phyloP scores from a whole-genome alignment of 2,113 vertebrate genomes.

The Herpailurus yagouaroundi region DNA sequence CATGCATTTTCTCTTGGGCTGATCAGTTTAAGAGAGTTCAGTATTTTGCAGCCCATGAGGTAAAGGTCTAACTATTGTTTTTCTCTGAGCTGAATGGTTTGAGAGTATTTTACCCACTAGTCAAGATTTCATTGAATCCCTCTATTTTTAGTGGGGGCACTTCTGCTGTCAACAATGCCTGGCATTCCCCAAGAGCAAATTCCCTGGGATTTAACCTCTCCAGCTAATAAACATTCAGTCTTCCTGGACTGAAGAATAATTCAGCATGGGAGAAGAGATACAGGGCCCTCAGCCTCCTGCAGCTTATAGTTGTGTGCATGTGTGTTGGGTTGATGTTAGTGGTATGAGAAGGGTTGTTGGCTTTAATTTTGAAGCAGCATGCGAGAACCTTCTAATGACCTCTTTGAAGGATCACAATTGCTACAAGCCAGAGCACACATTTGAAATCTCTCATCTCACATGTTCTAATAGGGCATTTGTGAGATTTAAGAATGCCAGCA shows the following conservation, averaged over 20 bases:
- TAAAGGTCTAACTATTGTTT: not conserved
- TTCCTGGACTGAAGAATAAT: not conserved
- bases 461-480: not conserved
- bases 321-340: not conserved
- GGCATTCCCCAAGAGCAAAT: not conserved
- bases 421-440: not conserved
- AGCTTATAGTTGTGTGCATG: not conserved
- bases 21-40: not conserved
- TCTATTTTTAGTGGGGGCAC: not conserved
- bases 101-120: not conserved
- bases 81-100: conserved; percentile 5
- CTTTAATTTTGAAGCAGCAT: not conserved
- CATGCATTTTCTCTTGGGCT: not conserved
- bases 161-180: not conserved
- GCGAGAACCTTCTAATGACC: not conserved
- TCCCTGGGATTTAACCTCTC: not conserved
- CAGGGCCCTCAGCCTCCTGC: not conserved
- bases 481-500: not conserved
- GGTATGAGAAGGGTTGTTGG: not conserved
- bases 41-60: not conserved
- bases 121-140: conserved; percentile 2
- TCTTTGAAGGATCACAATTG: not conserved
- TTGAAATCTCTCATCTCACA: conserved; percentile 20
- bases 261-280: not conserved
- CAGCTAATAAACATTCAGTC: not conserved